A percentile compares a stretch with the other conserved stretches of the same genome.
phyloP scores from a whole-genome alignment of 2,797 vertebrate species.

The Pogoniulus pusillus region DNA sequence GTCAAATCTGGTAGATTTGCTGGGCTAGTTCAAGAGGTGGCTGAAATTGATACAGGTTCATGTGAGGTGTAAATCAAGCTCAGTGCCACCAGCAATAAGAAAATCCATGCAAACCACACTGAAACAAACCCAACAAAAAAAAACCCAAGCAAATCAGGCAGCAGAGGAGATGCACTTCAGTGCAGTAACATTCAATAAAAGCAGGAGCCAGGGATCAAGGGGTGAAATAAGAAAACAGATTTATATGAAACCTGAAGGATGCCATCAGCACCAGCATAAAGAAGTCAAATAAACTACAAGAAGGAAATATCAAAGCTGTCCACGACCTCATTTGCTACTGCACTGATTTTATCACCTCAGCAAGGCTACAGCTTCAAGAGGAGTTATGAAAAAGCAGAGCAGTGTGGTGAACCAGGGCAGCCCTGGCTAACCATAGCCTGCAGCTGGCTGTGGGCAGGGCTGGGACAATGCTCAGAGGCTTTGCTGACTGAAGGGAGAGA shows the following conservation, averaged over 20 bases:
- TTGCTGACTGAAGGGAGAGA: not conserved
- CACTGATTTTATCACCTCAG: not conserved
- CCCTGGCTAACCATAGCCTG: not conserved
- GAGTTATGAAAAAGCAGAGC: not conserved
- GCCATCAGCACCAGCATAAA: not conserved
- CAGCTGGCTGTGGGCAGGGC: not conserved
- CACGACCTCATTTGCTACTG: not conserved
- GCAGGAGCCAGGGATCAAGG: not conserved
- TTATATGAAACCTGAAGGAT: not conserved
- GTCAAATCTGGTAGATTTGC: not conserved
- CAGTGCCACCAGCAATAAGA: not conserved
- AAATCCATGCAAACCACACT: not conserved
- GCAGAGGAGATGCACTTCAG: not conserved
- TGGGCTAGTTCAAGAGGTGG: not conserved
- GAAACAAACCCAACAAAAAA: not conserved
- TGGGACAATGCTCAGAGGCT: not conserved
- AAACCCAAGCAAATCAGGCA: not conserved
- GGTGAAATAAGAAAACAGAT: not conserved
- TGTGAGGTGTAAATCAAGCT: not conserved
- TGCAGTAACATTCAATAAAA: slow-evolving; percentile 9
- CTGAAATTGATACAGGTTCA: not conserved
- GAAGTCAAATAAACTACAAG: not conserved
- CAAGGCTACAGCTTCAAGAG: not conserved
- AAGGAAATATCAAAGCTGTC: not conserved
- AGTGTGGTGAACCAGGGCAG: not conserved